phyloP scores from a whole-genome alignment of 2,888 invertebrate species.

The Catocala sponsa region DNA sequence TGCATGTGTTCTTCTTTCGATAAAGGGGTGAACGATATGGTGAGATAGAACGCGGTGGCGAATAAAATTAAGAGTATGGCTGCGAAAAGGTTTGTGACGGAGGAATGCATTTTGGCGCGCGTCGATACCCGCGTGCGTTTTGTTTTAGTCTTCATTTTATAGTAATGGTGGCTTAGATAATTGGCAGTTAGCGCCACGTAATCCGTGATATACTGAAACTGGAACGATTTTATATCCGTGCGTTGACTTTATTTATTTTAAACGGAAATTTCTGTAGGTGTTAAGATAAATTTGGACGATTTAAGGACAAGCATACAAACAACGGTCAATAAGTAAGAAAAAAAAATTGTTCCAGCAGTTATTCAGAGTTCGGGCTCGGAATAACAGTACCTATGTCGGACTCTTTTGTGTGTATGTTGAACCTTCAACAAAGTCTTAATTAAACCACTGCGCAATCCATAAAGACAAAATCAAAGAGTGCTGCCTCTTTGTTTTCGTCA shows the following conservation, averaged over 20 bases:
- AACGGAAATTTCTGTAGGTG: background rate
- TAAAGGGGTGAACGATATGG: slow-evolving; percentile 69
- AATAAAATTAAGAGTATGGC: slow-evolving; percentile 58
- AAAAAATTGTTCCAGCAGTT: too few species aligned
- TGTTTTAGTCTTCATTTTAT: slow-evolving; percentile 53
- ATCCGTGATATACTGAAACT: background rate
- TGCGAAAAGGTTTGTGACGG: slow-evolving; percentile 44
- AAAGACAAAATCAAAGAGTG: too few species aligned
- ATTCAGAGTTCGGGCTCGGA: too few species aligned
- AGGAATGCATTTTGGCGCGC: slow-evolving; percentile 54
- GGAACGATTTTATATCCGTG: background rate
- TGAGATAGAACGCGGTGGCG: slow-evolving; percentile 56
- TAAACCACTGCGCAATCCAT: too few species aligned
- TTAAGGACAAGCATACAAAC: too few species aligned
- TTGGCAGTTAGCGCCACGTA: slow-evolving; percentile 63
- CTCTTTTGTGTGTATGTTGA: too few species aligned
- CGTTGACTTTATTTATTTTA: background rate
- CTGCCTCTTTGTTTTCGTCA: too few species aligned
- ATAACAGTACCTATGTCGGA: too few species aligned
- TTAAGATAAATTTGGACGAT: too few species aligned
- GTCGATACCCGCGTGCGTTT: slow-evolving; percentile 48
- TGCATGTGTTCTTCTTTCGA: slow-evolving; percentile 76
- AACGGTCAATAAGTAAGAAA: too few species aligned
- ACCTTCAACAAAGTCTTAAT: too few species aligned
- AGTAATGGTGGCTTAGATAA: slow-evolving; percentile 56